Base-by-base conservation (phyloP, 2,113 vertebrate genomes). In the Bungarus multicinctus region DNA sequence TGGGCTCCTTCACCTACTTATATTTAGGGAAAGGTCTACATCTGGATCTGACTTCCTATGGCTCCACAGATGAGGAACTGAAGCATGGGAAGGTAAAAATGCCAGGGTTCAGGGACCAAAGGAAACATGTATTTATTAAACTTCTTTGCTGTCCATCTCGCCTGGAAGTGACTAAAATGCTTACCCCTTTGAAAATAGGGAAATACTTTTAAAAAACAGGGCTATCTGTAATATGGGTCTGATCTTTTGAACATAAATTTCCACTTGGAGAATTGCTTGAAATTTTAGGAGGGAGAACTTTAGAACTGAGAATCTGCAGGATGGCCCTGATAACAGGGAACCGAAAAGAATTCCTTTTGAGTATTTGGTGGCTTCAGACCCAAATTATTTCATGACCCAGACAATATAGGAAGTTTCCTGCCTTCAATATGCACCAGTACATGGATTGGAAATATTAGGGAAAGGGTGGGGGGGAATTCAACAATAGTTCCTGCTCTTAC, bases 301-400 rank as follows among this genome's bases (percentile, higher is more conserved):
- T 50, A 52, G 64, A 4, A 22, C 60, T 39, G 52, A 0, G 0
- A 92, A 93, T 7, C 23, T 0, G 0, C 88, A 85, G 91, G 90
- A 0, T 25, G 30, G 45, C 58, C 90, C 89, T 27, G 25, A 43
- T 9, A 34, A 45, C 22, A 89, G 90, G 93, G 53, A 94, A 92
- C 60, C 91, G 85, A 50, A 94, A 89, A 60, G 89, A 27, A 85
- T 90, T 43, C 14, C 55, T 93, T 23, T 64, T 81, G 34, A 94
- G 89, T 74, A 93, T 95, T 2, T 81, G 87, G 94, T 95, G 89
- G 95, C 93, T 91, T 58, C 57, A 27, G 57, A 27, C 8, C 25
- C 57, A 27, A 58, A 58, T 58, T 53, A 58, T 8, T 87, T 0
- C 3, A 2, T 5, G 58, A 27, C 55, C 23, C 52, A 89, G 89